A percentile compares a stretch with the other conserved stretches of the same genome.
These are phyloP conservation scores for Merodon equestris DNA, from an alignment of 2,888 invertebrate species.

Conservation along the genomic window DNA sequence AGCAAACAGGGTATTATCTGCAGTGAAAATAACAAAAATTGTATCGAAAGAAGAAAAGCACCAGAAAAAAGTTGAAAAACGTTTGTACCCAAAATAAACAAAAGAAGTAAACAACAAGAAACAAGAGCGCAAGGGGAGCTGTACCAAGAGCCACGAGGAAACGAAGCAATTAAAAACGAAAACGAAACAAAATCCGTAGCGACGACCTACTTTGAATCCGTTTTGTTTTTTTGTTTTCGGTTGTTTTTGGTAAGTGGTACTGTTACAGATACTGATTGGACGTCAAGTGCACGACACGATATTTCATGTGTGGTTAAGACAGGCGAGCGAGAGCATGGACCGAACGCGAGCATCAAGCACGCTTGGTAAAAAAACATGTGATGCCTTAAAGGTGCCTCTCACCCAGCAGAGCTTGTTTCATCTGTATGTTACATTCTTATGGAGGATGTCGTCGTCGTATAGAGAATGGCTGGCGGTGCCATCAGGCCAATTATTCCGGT, in stretches of 20 bases:
- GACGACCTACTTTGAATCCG: slow-evolving; percentile 52
- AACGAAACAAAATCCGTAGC: slow-evolving; percentile 39
- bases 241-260: slow-evolving; percentile 35
- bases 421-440: no score
- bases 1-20: no score
- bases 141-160: slow-evolving; percentile 37
- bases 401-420: no score
- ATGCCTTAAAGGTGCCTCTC: not conserved
- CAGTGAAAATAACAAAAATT: slow-evolving; percentile 4
- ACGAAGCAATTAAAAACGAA: slow-evolving; percentile 56
- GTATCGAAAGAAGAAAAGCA: slow-evolving; percentile 3
- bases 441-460: no score
- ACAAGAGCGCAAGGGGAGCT: slow-evolving; percentile 18
- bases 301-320: no score
- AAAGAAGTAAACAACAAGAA: slow-evolving; percentile 13
- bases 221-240: no score
- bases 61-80: no score
- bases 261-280: slow-evolving; percentile 39
- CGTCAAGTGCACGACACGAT: slow-evolving; percentile 35
- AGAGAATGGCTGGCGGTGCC: no score
- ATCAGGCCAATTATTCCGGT: no score
- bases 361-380: not conserved
- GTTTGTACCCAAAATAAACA: slow-evolving; percentile 52
- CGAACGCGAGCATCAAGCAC: slow-evolving; percentile 4
- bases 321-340: not conserved